Evolutionary conservation across 2,888 invertebrate genomes (phyloP), one percentile per base, ranked within the genome.

Genomic region (Meta bourneti): DNA sequence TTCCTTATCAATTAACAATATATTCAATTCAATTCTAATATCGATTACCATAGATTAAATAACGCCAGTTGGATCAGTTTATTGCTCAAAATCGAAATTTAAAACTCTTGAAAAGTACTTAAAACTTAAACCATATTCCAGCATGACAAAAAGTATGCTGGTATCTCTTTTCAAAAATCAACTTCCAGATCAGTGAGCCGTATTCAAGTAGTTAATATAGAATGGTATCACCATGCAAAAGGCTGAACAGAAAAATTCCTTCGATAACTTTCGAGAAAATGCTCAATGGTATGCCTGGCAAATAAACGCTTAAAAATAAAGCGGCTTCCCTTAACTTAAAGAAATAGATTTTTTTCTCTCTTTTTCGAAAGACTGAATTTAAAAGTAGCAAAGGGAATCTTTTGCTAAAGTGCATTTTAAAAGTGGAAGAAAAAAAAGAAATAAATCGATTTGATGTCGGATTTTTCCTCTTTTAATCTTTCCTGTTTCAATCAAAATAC

Each of bases 401-500:
- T 34, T 34, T 61, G 61, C 61, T 69, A 85, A 78, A 77, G 75
- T 70, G 69, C 70, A 78, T 86, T 86, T 78, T 61, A 61, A 71
- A 77, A 85, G 19, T 48, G 61, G 19, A 49, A 77, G 7, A 54
- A 61, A 51, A 54, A 54, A 5, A 16, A 61, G 16, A 61, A 61
- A 61, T 61, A 61, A 86, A 86, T 86, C 51, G 78, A 86, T 86
- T 71, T 16, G 6, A 19, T 20, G 20, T 16, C 16, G 51, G 54
- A 78, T 19, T 82, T 72, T 77, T 77, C 48, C 54, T 85, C 54
- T 20, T 77, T 85, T 61, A 75, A 77, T 54, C 61, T 71, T 69
- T 85, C 75, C 75, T 69, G 61, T 85, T 75, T 85, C 85, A 85
- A 77, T 85, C 85, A 61, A 85, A 81, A 85, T 85, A 16, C 61